Percentiles rank a stretch among this genome's conserved stretches.
Evolutionary conservation across 1,140 invertebrate species (phyloP).

Genomic region (Caenorhabditis briggsae): DNA sequence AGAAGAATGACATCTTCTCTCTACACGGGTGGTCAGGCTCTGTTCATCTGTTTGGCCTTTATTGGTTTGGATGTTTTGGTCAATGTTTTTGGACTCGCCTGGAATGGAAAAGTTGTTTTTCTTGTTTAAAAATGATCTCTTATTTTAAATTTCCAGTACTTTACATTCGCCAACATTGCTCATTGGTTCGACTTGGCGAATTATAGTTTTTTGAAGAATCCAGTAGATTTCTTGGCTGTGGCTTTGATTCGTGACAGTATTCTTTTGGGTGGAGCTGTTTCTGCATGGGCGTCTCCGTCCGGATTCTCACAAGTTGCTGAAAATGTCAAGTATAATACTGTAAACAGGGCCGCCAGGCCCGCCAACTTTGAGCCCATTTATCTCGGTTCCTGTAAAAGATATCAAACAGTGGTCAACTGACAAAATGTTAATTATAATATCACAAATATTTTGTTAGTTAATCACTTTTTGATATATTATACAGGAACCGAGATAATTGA

Average conservation of each 20-base stretch:
- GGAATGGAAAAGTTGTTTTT: constrained; percentile 72
- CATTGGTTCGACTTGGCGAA: constrained; percentile 76
- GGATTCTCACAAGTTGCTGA: constrained; percentile 71
- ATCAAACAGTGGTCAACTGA: too few species aligned
- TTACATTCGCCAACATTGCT: constrained; percentile 75
- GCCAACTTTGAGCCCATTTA: too few species aligned
- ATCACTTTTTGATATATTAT: too few species aligned
- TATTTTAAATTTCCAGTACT: constrained; percentile 64
- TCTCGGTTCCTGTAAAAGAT: too few species aligned
- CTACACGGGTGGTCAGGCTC: constrained; percentile 72
- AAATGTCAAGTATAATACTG: constrained; percentile 55
- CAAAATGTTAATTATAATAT: too few species aligned
- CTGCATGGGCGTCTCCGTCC: constrained; percentile 74
- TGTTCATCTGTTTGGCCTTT: constrained; percentile 70
- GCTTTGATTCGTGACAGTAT: constrained; percentile 71
- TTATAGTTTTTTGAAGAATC: constrained; percentile 75
- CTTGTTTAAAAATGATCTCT: background rate
- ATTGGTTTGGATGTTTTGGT: constrained; percentile 70
- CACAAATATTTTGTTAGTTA: too few species aligned
- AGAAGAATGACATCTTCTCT: constrained; percentile 65
- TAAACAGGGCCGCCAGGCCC: too few species aligned
- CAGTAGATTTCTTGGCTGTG: constrained; percentile 76
- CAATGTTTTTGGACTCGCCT: constrained; percentile 74
- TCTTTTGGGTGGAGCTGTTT: constrained; percentile 74
- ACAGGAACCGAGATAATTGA: too few species aligned